Evolutionary conservation across 1,140 invertebrate genomes (phyloP).

Genomic region (Lepeophtheirus salmonis): DNA sequence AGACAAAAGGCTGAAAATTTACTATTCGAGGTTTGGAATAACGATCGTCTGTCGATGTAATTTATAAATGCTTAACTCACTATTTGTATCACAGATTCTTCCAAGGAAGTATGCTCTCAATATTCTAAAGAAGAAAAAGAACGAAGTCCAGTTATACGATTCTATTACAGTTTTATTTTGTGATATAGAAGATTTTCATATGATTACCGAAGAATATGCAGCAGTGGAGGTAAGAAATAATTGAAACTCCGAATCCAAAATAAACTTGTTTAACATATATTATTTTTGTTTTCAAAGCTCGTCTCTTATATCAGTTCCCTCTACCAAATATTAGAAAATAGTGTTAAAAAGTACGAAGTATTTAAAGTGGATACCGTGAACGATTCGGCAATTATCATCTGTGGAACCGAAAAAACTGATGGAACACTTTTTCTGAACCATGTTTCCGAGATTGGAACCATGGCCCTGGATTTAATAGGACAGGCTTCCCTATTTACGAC

Average conservation of each 20-base stretch:
- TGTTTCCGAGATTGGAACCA: neutral
- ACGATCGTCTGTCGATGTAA: neutral
- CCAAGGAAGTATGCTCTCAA: conserved; percentile 22
- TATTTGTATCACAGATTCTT: neutral
- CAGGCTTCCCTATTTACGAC: neutral
- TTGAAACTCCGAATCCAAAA: no score
- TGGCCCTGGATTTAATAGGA: neutral
- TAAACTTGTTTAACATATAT: no score
- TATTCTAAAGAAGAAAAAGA: conserved; percentile 24
- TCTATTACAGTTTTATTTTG: neutral
- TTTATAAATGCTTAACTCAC: neutral
- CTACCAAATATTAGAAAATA: conserved; percentile 30
- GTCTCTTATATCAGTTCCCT: conserved; percentile 29
- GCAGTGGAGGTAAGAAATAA: neutral
- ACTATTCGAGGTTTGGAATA: conserved; percentile 48
- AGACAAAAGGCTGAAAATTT: conserved; percentile 59
- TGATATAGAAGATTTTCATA: neutral
- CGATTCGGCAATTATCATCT: neutral
- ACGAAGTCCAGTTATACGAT: neutral
- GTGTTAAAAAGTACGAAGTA: conserved; percentile 30
- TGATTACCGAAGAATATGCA: neutral
- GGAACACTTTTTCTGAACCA: neutral
- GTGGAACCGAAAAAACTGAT: neutral
- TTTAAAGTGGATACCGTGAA: conserved; percentile 24
- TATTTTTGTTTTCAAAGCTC: conserved; percentile 24